Percentiles rank a stretch among this genome's conserved stretches.
Evolutionary conservation across 2,113 vertebrate genomes (phyloP).

Genomic region (Leuciscus idus): DNA sequence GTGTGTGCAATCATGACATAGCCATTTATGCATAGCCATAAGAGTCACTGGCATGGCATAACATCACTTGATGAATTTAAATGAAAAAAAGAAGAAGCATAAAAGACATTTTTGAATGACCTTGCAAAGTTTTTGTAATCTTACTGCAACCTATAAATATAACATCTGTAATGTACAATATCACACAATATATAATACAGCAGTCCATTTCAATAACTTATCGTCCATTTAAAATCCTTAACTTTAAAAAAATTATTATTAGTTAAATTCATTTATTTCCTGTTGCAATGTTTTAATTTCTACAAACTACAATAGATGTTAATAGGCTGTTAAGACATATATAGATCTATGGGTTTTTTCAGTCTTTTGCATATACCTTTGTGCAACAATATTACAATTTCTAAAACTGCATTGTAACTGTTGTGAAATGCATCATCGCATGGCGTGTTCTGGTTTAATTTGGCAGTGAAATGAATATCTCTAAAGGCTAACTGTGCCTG

Average conservation of each 20-base stretch:
- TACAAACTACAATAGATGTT: not conserved
- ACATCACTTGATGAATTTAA: not conserved
- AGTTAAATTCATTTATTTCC: not conserved
- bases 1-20: constrained; percentile 1
- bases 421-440: constrained; percentile 5
- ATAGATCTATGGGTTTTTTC: not conserved
- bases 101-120: not conserved
- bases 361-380: not conserved
- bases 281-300: not conserved
- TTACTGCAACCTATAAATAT: not conserved
- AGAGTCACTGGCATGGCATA: not conserved
- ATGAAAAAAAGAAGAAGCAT: not conserved
- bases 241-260: not conserved
- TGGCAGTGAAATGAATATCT: constrained; percentile 32
- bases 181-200: constrained; percentile 12
- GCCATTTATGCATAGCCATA: not conserved
- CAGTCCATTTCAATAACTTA: not conserved
- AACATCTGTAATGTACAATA: constrained; percentile 15
- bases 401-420: constrained; percentile 1
- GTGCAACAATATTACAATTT: not conserved
- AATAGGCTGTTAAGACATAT: not conserved
- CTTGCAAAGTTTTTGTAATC: not conserved
- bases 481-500: constrained; percentile 11
- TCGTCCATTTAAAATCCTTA: constrained; percentile 7
- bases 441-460: constrained; percentile 11